phyloP scores from a whole-genome alignment of 2,113 vertebrate species.

The Formicarius rufipectus region DNA sequence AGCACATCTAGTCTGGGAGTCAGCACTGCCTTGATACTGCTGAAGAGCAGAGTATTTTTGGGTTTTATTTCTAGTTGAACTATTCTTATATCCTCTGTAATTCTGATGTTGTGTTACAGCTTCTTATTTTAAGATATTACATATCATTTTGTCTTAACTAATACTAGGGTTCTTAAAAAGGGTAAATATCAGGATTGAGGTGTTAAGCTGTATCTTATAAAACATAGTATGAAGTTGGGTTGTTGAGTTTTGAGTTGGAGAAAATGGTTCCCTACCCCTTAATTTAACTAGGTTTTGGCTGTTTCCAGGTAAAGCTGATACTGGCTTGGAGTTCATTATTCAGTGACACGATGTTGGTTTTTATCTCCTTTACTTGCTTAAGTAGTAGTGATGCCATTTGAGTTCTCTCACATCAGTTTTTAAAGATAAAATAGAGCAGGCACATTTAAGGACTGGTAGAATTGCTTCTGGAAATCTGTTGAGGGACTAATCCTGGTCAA shows the following conservation, averaged over 20 bases:
- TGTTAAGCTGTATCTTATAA: not conserved
- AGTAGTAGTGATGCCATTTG: not conserved
- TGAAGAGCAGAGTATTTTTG: not conserved
- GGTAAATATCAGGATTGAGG: not conserved
- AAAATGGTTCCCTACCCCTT: not conserved
- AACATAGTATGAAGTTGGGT: not conserved
- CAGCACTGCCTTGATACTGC: not conserved
- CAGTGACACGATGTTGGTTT: not conserved
- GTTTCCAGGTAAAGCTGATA: not conserved
- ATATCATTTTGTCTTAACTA: not conserved
- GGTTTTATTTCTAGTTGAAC: not conserved
- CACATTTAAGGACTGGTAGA: not conserved
- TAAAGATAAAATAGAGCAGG: not conserved
- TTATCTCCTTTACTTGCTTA: not conserved
- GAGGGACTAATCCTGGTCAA: not conserved
- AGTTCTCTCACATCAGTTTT: not conserved
- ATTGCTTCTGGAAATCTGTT: not conserved
- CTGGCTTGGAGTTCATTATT: not conserved
- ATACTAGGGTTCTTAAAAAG: not conserved
- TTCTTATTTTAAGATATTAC: not conserved
- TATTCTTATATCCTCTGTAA: not conserved
- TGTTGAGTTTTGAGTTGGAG: not conserved
- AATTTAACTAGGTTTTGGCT: not conserved
- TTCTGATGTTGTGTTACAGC: not conserved
- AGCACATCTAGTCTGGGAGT: not conserved